Evolutionary conservation across 2,888 invertebrate species (phyloP).

Genomic region (Kryphioiulus occultus): DNA sequence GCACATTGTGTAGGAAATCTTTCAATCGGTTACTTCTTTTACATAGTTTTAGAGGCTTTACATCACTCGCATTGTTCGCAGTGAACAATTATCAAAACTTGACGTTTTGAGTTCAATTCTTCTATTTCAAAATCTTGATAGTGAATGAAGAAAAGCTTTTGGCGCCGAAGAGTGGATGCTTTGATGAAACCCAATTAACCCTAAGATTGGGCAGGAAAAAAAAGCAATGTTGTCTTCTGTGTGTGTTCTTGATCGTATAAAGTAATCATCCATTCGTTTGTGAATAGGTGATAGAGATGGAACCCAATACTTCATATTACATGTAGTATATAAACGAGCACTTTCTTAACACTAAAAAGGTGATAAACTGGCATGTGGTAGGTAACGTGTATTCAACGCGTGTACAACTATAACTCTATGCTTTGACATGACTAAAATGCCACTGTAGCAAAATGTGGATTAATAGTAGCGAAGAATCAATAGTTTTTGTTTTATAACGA

Average conservation of each 20-base stretch:
- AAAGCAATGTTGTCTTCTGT: not conserved
- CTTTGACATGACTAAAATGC: conserved; percentile 26
- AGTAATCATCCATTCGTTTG: not conserved
- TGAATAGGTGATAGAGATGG: conserved; percentile 23
- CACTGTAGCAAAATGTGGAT: not conserved
- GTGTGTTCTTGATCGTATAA: conserved; percentile 4
- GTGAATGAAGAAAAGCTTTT: not conserved
- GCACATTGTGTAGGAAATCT: not conserved
- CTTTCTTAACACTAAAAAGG: not conserved
- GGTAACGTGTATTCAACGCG: not conserved
- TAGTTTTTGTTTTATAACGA: conserved; percentile 29
- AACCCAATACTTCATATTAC: not conserved
- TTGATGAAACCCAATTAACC: not conserved
- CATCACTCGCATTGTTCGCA: not conserved
- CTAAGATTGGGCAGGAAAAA: not conserved
- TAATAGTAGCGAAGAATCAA: not conserved
- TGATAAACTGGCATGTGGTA: conserved; percentile 24
- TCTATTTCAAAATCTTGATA: not conserved
- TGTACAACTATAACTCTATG: conserved; percentile 2
- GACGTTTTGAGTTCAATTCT: not conserved
- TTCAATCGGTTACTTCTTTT: not conserved
- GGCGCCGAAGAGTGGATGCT: not conserved
- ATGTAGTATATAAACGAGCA: not conserved
- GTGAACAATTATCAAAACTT: not conserved
- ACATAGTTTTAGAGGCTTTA: not conserved